Evolutionary conservation across 2,888 invertebrate species (phyloP).

Genomic region (Xylota segnis): DNA sequence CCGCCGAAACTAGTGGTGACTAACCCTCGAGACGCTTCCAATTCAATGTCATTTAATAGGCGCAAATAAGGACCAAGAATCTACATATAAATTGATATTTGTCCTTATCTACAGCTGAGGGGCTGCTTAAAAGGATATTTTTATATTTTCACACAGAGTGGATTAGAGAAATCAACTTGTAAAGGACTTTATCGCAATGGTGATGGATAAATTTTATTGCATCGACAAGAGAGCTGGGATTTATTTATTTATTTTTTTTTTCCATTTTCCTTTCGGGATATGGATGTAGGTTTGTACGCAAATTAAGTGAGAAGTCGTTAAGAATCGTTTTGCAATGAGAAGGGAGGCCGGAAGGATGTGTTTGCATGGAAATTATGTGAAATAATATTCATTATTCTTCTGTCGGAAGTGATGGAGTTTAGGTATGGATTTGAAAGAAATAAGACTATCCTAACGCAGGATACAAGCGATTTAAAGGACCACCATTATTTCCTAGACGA

Average conservation of each 20-base stretch:
- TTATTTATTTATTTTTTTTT: constrained; percentile 10
- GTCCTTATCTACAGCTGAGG: constrained; percentile 59
- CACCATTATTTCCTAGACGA: too few relatives aligned
- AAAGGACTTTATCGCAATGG: constrained; percentile 44
- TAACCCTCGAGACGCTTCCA: constrained; percentile 57
- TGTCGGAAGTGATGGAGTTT: not conserved
- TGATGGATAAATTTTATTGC: constrained; percentile 26
- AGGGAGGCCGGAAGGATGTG: not conserved
- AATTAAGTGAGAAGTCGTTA: constrained; percentile 47
- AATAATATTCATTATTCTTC: not conserved
- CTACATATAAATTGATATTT: constrained; percentile 75
- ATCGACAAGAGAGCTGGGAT: constrained; percentile 31
- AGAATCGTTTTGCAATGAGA: not conserved
- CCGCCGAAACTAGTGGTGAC: constrained; percentile 72
- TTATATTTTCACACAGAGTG: constrained; percentile 54
- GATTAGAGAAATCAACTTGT: constrained; percentile 67
- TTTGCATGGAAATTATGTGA: constrained; percentile 20
- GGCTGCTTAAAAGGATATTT: constrained; percentile 65
- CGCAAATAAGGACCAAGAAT: constrained; percentile 70
- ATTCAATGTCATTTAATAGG: constrained; percentile 71
- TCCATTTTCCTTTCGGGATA: not conserved
- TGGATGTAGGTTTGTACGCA: too few relatives aligned
- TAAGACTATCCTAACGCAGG: too few relatives aligned
- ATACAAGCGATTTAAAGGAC: too few relatives aligned
- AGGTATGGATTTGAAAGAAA: not conserved